phyloP scores from a whole-genome alignment of 2,113 vertebrate genomes.

The Tragulus kanchil region DNA sequence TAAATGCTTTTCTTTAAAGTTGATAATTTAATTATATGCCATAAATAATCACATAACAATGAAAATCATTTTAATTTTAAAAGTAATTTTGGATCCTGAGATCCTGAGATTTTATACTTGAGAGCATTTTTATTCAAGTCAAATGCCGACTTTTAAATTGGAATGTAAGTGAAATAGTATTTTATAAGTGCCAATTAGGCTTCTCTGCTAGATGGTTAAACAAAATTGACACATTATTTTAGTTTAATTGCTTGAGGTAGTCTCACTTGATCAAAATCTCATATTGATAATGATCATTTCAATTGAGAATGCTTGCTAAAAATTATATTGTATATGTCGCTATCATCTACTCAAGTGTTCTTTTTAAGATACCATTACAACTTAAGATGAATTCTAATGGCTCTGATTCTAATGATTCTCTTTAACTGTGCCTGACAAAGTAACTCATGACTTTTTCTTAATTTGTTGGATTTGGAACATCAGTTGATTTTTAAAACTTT shows the following conservation, averaged over 20 bases:
- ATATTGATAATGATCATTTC: neutral
- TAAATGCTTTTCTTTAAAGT: neutral
- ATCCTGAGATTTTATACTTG: neutral
- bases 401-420: neutral
- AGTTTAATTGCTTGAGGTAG: neutral
- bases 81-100: neutral
- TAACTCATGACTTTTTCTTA: neutral
- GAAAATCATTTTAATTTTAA: neutral
- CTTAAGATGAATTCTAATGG: neutral
- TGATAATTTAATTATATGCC: neutral
- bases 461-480: neutral
- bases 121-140: neutral
- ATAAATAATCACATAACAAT: neutral
- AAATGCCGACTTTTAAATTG: neutral
- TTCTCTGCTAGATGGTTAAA: conserved; percentile 4
- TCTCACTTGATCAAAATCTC: neutral
- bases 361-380: neutral
- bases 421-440: conserved; percentile 28
- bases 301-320: neutral
- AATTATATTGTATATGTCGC: neutral
- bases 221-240: neutral
- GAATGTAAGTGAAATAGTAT: neutral
- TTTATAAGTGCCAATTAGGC: neutral
- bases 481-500: neutral
- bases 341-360: neutral